Evolutionary conservation across 2,797 vertebrate genomes (phyloP), one percentile per base, ranked within the genome.

Genomic region (Sebastes jordani): DNA sequence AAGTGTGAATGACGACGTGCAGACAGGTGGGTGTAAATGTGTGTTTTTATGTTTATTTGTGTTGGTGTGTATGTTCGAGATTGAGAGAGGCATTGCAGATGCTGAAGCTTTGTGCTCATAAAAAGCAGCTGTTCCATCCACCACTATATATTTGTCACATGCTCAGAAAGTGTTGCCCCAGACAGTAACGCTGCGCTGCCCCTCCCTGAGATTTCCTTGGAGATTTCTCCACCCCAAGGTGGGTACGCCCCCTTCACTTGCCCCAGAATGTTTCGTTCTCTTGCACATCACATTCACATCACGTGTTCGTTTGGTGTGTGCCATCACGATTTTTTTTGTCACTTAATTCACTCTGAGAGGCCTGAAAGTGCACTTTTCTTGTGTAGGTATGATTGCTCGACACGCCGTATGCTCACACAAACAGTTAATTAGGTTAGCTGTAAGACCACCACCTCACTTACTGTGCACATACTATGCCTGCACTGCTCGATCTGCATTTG

Each of bases 211-310:
- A 96, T 95, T 91, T 89, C 91, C 78, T 86, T 96, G 87, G 94
- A 95, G 93, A 90, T 95, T 81, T 95, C 95, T 83, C 95, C 94
- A 32, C 94, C 95, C 78, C 88, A 92, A 96, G 96, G 96, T 97
- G 93, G 93, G 96, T 96, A 85, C 4, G 20, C 52, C 59, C 62
- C 38, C 52, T 71, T 55, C 78, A 61, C 38, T 13, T 27, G 69
- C 49, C 66, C 46, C 76, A 74, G 75, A 87, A 77, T 90, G 80
- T 82, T 49, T 79, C 18, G 1, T 77, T 82, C 59, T 78, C 70
- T 55, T 91, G 84, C 85, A 91, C 89, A 90, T 88, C 83, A 56
- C 76, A 86, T 90, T 95, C 73, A 93, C 87, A 80, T 91, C 92
- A 95, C 93, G 74, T 80, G 86, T 91, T 88, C 16, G 55, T 88